Evolutionary conservation across 2,113 vertebrate genomes (phyloP).

Genomic region (Cariama cristata): DNA sequence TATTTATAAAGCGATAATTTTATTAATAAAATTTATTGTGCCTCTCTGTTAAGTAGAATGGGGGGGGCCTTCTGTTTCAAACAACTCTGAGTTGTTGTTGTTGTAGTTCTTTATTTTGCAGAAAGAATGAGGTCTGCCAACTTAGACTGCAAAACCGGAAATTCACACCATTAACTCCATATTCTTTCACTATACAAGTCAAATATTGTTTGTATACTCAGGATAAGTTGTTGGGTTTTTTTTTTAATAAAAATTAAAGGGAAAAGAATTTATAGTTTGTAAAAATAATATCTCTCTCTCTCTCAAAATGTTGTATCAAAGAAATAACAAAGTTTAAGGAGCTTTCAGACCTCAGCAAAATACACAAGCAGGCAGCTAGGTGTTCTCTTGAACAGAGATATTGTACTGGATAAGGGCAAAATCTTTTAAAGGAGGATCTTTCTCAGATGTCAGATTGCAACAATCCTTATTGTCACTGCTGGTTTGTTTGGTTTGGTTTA

Average conservation of each 20-base stretch:
- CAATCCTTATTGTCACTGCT: neutral
- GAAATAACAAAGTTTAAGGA: neutral
- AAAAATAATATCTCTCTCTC: neutral
- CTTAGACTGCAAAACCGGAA: neutral
- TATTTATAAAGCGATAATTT: too few relatives aligned
- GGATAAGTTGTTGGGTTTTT: neutral
- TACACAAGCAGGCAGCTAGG: neutral
- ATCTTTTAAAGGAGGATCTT: neutral
- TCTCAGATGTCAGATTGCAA: neutral
- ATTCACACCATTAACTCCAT: neutral
- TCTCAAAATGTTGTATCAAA: neutral
- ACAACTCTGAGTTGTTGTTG: neutral
- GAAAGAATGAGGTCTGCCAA: neutral
- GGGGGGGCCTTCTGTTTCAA: neutral
- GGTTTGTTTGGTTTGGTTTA: neutral
- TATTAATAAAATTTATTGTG: too few relatives aligned
- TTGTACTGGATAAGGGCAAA: neutral
- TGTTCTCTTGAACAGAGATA: neutral
- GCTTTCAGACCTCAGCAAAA: neutral
- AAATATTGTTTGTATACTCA: neutral
- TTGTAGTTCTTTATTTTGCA: neutral
- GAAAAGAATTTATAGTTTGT: neutral
- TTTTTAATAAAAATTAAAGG: neutral
- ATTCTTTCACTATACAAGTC: neutral
- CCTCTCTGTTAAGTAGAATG: neutral